Conservation (phyloP, 2,888 invertebrate genomes). For the Yponomeuta evonymella region DNA sequence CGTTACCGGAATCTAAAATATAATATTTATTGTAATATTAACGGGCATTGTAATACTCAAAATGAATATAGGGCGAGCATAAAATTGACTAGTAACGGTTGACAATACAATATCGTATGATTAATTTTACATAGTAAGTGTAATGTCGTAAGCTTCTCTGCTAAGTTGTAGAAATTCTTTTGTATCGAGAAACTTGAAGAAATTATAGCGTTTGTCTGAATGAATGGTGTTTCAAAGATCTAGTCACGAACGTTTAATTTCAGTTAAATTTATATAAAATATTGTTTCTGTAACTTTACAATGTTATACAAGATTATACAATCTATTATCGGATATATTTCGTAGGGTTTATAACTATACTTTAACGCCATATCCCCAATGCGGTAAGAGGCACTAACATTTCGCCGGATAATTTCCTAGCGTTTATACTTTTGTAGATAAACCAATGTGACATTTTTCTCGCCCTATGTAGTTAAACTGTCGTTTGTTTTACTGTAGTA, state of each 20-base stretch:
- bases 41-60: constrained; percentile 50
- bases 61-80: constrained; percentile 66
- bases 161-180: not conserved
- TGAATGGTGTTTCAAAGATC: not conserved
- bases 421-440: constrained; percentile 7
- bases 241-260: not conserved
- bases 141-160: not conserved
- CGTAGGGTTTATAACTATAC: not conserved
- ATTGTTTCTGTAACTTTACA: constrained; percentile 3
- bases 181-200: not conserved
- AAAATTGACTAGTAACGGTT: constrained; percentile 53
- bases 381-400: no score
- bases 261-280: not conserved
- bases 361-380: no score
- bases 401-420: no score
- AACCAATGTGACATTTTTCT: constrained; percentile 31
- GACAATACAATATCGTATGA: constrained; percentile 52
- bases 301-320: constrained; percentile 7
- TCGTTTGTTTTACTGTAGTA: constrained; percentile 46
- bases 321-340: constrained; percentile 3
- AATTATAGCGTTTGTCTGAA: not conserved
- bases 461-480: constrained; percentile 53
- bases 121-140: not conserved
- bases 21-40: constrained; percentile 49
- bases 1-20: constrained; percentile 47